Base-by-base conservation (phyloP, 1,140 invertebrate species). In the Drosophila bifasciata region DNA sequence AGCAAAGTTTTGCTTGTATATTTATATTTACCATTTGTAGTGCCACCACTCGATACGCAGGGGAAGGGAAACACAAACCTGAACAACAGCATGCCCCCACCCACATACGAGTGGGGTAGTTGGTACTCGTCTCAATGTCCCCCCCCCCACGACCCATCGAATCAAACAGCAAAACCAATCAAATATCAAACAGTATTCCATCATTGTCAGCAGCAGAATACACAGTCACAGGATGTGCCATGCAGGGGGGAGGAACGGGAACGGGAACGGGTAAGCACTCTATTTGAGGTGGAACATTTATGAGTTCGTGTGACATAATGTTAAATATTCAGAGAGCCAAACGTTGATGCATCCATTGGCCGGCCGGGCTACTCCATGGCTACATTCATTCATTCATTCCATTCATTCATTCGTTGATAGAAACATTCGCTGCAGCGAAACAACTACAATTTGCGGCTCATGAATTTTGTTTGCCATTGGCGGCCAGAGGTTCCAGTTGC, bases 151-250 rank as follows among this genome's bases (percentile, higher is more conserved):
- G n/a, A n/a, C n/a, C 4, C 77, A 74, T 80, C 81, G 71, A 56
- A 73, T 46, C 46, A 68, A 76, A 53, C 44, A 72, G 72, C 66
- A 75, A 71, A 36, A 84, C 71, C 77, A 75, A 86, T 88, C 68
- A 81, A 70, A 80, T 19, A 61, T 62, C 66, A 74, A 78, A 63
- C 53, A 74, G 51, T 58, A 64, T 81, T 88, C 83, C 79, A 88
- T 86, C 81, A 86, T 81, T 86, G 83, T 86, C 83, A 70, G 61
- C 51, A 63, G 57, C 59, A 72, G 53, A 9, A 28, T 8, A 9
- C 28, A 48, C 36, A 46, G 46, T 48, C 3, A n/a, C n/a, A n/a
- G 11, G 56, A 46, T 41, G 41, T 21, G 19, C 19, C 3, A 1
- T 23, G 46, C 67, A 11, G 17, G 45, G 51, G 51, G 23, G 25